Conservation (phyloP, 2,797 vertebrate genomes). For the Dallia pectoralis region DNA sequence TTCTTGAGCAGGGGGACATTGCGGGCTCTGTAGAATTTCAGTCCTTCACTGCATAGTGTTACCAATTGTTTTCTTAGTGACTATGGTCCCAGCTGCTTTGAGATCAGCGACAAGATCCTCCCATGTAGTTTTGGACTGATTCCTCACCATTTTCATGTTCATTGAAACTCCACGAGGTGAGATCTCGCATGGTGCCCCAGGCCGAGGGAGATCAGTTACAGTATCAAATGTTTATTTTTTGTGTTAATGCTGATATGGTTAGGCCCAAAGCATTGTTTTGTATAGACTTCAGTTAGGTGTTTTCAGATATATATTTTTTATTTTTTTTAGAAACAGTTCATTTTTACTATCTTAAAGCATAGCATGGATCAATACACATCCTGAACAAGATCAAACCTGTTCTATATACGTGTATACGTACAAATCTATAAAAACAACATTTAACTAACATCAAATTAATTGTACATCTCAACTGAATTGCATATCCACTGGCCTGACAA, state of each 20-base stretch:
- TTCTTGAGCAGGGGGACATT: too few species aligned
- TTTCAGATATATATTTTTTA: background rate
- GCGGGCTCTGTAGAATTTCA: too few species aligned
- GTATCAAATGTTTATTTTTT: background rate
- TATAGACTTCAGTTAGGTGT: background rate
- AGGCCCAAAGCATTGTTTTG: background rate
- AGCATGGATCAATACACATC: constrained; percentile 21
- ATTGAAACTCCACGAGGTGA: too few species aligned
- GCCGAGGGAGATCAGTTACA: too few species aligned
- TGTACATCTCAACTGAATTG: constrained; percentile 21
- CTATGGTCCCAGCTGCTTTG: too few species aligned
- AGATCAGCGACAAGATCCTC: too few species aligned
- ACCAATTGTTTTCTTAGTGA: too few species aligned
- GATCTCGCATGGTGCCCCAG: too few species aligned
- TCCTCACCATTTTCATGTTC: too few species aligned
- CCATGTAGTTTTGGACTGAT: too few species aligned
- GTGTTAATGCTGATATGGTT: background rate
- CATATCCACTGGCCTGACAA: constrained; percentile 2
- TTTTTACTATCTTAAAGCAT: constrained; percentile 41
- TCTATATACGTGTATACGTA: background rate
- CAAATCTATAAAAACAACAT: constrained; percentile 7
- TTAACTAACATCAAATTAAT: constrained; percentile 12
- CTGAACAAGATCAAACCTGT: background rate
- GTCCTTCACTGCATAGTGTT: too few species aligned
- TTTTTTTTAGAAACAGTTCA: constrained; percentile 56